Evolutionary conservation across 2,797 vertebrate genomes (phyloP), one percentile per base, ranked within the genome.

Genomic region (Poeciliopsis infans): DNA sequence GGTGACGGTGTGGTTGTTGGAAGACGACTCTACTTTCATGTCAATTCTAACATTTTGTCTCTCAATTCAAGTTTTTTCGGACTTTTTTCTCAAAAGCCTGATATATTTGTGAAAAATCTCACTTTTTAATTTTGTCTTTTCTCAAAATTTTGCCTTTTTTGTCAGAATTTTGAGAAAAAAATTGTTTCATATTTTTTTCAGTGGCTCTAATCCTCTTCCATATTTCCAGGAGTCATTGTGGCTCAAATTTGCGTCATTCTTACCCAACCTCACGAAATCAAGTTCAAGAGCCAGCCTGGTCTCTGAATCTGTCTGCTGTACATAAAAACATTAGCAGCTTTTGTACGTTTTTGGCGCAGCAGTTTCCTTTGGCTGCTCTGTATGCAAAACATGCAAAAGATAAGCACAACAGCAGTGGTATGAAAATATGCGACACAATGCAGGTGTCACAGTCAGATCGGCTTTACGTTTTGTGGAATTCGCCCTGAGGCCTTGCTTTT

Each of bases 351-450:
- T 55, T 57, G 77, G 73, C 73, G 61, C 64, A 36, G 59, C 12
- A 61, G 51, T 61, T 76, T 80, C 77, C 31, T 51, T 76, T 76
- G 75, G 47, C 74, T 71, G 78, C 75, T 66, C 61, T 55, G 23
- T 47, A 87, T 89, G 79, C 83, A 90, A 88, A 91, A 83, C 77
- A 91, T 86, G 83, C 87, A 88, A 91, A 90, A 72, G 53, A 79
- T 47, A 45, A 78, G 71, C 73, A 59, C 68, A 77, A 73, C 75
- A 75, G 79, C 70, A 28, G n/a, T 1, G 25, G 18, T 51, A 57
- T 72, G 77, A 76, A 43, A 59, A 80, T 15, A 46, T 66, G 69
- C 81, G 74, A 59, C 47, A 43, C 16, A 75, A 79, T 13, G 18
- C 12, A 80, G 51, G 33, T 25, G 69, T 85, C 33, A 71, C 16